phyloP scores from a whole-genome alignment of 2,113 vertebrate species.

The Megaceryle maxima region DNA sequence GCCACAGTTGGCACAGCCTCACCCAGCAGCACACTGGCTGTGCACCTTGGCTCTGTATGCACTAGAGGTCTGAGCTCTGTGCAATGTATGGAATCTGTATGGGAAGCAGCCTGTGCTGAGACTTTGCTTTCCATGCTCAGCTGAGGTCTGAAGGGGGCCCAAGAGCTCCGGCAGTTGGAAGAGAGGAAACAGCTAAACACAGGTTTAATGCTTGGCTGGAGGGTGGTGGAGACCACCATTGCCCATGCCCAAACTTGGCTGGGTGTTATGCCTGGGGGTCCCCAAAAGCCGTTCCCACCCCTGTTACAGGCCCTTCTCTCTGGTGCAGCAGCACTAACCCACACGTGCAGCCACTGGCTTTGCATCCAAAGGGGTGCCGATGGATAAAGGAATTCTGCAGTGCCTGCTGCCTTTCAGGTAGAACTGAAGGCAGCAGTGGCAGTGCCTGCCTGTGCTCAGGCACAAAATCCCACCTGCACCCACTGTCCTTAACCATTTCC shows the following conservation, averaged over 20 bases:
- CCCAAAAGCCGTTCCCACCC: background rate
- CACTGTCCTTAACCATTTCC: background rate
- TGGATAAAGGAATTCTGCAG: background rate
- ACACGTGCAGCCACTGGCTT: background rate
- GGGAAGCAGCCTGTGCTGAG: background rate
- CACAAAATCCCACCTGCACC: background rate
- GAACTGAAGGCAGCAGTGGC: background rate
- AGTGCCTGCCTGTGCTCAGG: background rate
- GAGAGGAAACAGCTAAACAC: background rate
- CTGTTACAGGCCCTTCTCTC: background rate
- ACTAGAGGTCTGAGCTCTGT: accelerated
- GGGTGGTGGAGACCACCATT: background rate
- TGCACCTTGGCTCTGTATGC: accelerated
- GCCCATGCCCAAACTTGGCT: accelerated
- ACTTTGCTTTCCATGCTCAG: background rate
- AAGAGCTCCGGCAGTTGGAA: background rate
- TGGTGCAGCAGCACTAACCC: background rate
- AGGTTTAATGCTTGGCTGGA: background rate
- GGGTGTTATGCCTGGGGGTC: background rate
- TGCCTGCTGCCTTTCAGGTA: background rate
- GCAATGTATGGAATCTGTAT: accelerated
- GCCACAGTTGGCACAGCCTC: background rate
- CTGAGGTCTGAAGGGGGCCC: background rate
- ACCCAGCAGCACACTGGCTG: accelerated
- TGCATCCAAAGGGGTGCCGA: background rate